Base-by-base conservation (phyloP, 2,113 vertebrate species). In the Nymphicus hollandicus region DNA sequence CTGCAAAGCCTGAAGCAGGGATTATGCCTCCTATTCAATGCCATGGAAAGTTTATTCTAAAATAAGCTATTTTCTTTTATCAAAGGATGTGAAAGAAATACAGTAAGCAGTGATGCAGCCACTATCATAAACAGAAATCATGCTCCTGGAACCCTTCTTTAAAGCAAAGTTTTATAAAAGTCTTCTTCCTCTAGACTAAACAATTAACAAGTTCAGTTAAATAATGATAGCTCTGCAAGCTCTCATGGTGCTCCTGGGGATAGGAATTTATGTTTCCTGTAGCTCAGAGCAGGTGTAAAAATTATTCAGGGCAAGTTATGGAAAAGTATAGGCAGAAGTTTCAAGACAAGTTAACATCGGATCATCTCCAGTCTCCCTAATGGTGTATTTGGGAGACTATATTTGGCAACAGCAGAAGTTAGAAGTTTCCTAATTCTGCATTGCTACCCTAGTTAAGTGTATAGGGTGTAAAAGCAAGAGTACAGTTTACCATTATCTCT, bases 51-150 rank as follows among this genome's bases (percentile, higher is more conserved):
- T 79, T 83, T 88, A 41, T 81, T 91, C 81, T 84, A 83, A 88
- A 95, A 91, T 27, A 81, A 94, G 31, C 69, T 41, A n/a, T 90
- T 96, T 96, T 93, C n/a, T 83, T 89, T 92, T 89, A 78, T 71
- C 79, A 61, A 53, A 94, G 37, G 52, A 81, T 52, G 18, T 77
- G 89, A 88, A 94, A 93, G 83, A 83, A 95, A 88, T 55, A 89
- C 55, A 93, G 68, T 91, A 96, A 89, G 47, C 44, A 93, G 46
- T 85, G 77, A 84, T 84, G 76, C 4, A 86, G 53, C 47, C n/a
- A 25, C 71, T 94, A 68, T 83, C 49, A 37, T 85, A 83, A 86
- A 89, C 91, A 86, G 86, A 49, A 95, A 63, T 81, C 74, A 9
- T 20, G 41, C 28, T 83, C 15, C 72, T 88, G 46, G 58, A 96